phyloP scores from a whole-genome alignment of 2,797 vertebrate genomes.

The Peromyscus attwateri region DNA sequence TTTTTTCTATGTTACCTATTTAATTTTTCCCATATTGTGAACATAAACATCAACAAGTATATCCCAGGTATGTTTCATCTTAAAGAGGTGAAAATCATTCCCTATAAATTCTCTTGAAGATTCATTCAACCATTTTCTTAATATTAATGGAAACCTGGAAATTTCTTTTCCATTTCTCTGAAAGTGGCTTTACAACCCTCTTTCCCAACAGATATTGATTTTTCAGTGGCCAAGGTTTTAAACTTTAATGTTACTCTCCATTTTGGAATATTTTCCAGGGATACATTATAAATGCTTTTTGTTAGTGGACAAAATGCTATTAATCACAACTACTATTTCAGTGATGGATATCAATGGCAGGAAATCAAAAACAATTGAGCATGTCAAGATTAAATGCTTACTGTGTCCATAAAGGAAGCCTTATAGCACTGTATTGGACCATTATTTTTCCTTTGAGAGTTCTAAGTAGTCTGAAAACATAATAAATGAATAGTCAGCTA shows the following conservation, averaged over 20 bases:
- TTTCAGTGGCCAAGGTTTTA: constrained; percentile 66
- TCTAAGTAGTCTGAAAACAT: constrained; percentile 73
- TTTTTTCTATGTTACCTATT: constrained; percentile 34
- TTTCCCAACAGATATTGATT: constrained; percentile 60
- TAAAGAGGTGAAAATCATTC: constrained; percentile 59
- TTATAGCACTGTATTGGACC: constrained; percentile 40
- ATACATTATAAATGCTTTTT: constrained; percentile 75
- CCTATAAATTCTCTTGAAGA: constrained; percentile 4
- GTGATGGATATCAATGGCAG: constrained; percentile 76
- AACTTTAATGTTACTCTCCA: constrained; percentile 63
- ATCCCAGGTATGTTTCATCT: constrained; percentile 36
- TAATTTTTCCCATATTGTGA: constrained; percentile 42
- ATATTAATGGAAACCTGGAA: constrained; percentile 67
- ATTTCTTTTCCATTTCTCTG: constrained; percentile 36
- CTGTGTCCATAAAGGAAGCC: constrained; percentile 73
- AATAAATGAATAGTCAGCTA: constrained; percentile 81
- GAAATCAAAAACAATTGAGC: constrained; percentile 78
- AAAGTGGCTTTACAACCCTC: constrained; percentile 46
- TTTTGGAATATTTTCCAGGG: constrained; percentile 73
- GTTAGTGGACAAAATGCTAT: constrained; percentile 73
- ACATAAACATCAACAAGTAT: constrained; percentile 2
- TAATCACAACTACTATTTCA: constrained; percentile 77
- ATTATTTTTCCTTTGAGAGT: constrained; percentile 76
- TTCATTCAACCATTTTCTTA: constrained; percentile 48
- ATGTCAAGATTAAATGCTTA: constrained; percentile 76